Conservation (phyloP, 1,140 invertebrate species). For the Linepithema humile region DNA sequence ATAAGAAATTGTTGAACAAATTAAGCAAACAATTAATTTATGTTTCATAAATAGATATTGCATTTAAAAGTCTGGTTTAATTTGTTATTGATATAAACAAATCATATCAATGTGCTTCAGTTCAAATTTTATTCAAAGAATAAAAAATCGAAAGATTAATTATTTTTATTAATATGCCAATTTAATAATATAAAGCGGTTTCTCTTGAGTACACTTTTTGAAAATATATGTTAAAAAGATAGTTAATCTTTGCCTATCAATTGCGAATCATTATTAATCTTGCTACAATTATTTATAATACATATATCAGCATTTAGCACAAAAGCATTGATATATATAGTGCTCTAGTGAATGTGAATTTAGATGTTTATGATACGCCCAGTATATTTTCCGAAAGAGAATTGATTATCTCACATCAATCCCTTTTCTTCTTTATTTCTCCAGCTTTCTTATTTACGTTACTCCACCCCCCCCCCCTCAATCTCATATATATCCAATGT, state of each 20-base stretch:
- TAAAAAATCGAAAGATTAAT: too few relatives aligned
- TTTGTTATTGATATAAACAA: constrained; percentile 7
- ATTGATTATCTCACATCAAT: background rate
- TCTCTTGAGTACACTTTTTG: too few relatives aligned
- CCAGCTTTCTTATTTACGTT: constrained; percentile 37
- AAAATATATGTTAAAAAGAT: constrained; percentile 1
- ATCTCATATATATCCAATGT: constrained; percentile 62
- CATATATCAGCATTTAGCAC: background rate
- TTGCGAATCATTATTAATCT: background rate
- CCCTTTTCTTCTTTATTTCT: background rate
- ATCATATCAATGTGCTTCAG: too few relatives aligned
- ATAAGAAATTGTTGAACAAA: constrained; percentile 1
- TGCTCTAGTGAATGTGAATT: constrained; percentile 23
- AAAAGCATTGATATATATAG: background rate
- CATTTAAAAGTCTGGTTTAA: background rate
- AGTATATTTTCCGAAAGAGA: constrained; percentile 10
- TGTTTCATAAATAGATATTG: too few relatives aligned
- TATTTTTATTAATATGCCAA: too few relatives aligned
- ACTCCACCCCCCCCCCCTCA: too few relatives aligned
- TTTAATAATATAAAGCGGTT: too few relatives aligned
- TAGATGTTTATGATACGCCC: constrained; percentile 14
- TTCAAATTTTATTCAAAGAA: too few relatives aligned
- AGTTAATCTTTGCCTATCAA: background rate
- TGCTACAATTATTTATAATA: background rate
- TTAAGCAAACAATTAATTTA: too few relatives aligned